phyloP scores from a whole-genome alignment of 2,888 invertebrate genomes.

The Beris chalybata region DNA sequence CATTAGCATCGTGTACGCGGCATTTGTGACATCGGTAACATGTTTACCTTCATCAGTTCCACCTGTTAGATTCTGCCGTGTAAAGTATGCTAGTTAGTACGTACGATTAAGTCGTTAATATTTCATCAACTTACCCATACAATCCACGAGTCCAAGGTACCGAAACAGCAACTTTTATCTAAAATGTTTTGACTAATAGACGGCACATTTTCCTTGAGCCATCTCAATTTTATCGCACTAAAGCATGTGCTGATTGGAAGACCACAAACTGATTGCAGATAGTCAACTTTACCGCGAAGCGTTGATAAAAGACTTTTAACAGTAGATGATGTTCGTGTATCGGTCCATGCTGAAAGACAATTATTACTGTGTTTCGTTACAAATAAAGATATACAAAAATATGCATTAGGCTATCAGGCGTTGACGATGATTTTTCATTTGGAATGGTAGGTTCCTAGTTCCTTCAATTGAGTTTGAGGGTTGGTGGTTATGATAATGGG shows the following conservation, averaged over 20 bases:
- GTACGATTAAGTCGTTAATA: not conserved
- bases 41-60: constrained; percentile 68
- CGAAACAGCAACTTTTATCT: constrained; percentile 73
- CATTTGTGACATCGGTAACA: constrained; percentile 95
- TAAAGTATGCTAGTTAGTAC: not conserved
- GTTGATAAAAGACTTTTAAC: constrained; percentile 76
- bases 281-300: constrained; percentile 71
- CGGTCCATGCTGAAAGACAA: constrained; percentile 81
- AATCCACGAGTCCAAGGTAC: constrained; percentile 94
- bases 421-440: no score
- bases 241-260: constrained; percentile 95
- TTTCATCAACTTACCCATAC: constrained; percentile 71
- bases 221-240: constrained; percentile 90
- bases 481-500: no score
- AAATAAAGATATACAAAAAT: not conserved
- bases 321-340: constrained; percentile 81
- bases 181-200: constrained; percentile 71
- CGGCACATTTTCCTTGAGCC: constrained; percentile 86
- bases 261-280: constrained; percentile 70
- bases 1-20: constrained; percentile 95
- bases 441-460: no score
- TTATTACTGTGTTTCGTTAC: not conserved
- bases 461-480: no score
- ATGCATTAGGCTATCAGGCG: no score
- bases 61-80: constrained; percentile 63